A percentile compares a stretch with the other conserved stretches of the same genome.
Conservation (phyloP, 35 echinoderm and acorn worm genomes). For the Ptychodera flava region DNA sequence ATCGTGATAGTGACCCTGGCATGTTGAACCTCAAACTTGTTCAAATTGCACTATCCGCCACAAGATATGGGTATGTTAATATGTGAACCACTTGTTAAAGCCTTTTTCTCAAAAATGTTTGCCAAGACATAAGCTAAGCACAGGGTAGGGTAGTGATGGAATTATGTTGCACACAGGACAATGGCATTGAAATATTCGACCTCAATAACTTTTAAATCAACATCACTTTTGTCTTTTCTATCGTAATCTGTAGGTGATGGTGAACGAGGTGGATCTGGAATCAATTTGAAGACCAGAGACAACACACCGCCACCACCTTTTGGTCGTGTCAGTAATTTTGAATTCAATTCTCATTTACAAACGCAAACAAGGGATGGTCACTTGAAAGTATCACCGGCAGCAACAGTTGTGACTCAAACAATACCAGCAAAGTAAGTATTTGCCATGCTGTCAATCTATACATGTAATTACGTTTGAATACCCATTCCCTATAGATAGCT, state of each 20-base stretch:
- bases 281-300: neutral
- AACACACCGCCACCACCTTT: slow-evolving; percentile 39
- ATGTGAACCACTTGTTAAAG: too few species aligned
- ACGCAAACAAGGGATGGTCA: slow-evolving; percentile 35
- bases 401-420: slow-evolving; percentile 7
- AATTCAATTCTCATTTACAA: slow-evolving; percentile 26
- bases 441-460: neutral
- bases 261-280: neutral
- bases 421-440: slow-evolving; percentile 21
- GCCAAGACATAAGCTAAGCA: too few species aligned
- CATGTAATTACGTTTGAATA: neutral
- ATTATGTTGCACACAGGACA: too few species aligned
- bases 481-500: neutral
- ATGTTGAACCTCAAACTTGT: too few species aligned
- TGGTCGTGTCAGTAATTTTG: slow-evolving; percentile 19
- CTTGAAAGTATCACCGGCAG: slow-evolving; percentile 39
- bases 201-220: too few species aligned
- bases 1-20: too few species aligned
- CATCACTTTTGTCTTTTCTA: too few species aligned
- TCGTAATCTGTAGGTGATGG: neutral
- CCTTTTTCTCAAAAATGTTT: too few species aligned
- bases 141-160: too few species aligned
- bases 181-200: too few species aligned
- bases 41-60: too few species aligned
- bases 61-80: too few species aligned